Base-by-base conservation (phyloP, 1,140 invertebrate species). In the Drosophila obscura region DNA sequence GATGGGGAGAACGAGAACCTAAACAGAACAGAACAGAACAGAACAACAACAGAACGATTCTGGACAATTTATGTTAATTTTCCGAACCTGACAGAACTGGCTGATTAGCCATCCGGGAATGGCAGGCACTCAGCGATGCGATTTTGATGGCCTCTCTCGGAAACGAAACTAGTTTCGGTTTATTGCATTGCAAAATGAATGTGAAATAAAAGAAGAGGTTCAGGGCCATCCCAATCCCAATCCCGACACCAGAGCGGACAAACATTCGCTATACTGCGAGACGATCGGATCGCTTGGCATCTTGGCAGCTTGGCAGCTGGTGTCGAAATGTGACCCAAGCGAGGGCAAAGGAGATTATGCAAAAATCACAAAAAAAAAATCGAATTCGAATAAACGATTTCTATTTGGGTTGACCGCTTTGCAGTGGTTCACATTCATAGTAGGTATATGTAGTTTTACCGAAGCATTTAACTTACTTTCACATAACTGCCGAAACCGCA, bases 381-480 rank as follows among this genome's bases (percentile, higher is more conserved):
- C 11, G 44, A 68, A 77, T 64, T 63, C 69, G 53, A 77, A 68
- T 39, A 75, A 87, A 67, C 82, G 83, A 87, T 87, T 87, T 87
- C 83, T 87, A 88, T 87, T 87, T 88, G 83, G 75, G 79, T 87
- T 65, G 79, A 77, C 43, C 53, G 82, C 73, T 85, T 81, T 85
- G 81, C 73, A 85, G 77, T 85, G 81, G 63, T 68, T 85, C 73
- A 81, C 73, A 82, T 87, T 78, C 62, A 50, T 78, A 44, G 50
- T n/a, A 28, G 16, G 19, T 19, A 45, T 65, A 39, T 35, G 26
- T 51, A 66, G 50, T 69, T 77, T 68, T 58, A 69, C 73, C 58
- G 77, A 69, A 87, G 84, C 78, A 82, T 85, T 85, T 78, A 82
- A 82, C 76, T 88, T 78, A 77, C 82, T 87, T 82, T 88, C 83